Base-by-base conservation (phyloP, 2,888 invertebrate genomes). In the Fragum fragum region DNA sequence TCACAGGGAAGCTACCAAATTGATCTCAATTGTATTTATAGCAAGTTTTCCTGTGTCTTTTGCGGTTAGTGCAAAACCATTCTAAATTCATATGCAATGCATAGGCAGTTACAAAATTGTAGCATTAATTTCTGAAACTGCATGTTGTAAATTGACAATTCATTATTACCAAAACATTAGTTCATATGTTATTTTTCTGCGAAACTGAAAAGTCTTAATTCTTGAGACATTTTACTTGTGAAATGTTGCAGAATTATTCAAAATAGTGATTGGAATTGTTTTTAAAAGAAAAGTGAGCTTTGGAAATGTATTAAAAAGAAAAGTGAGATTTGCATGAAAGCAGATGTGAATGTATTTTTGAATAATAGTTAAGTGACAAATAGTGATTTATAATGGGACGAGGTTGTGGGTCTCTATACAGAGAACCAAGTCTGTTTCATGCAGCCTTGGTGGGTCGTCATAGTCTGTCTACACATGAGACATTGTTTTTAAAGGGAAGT, bases 1-100 rank as follows among this genome's bases (percentile, higher is more conserved):
- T 47, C 47, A 47, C 47, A 47, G n/a, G 47, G 47, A 47, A 47
- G 47, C 47, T 47, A 47, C 47, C 47, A 47, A 47, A 47, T 9
- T 47, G 16, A 18, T 14, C 47, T 47, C 47, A 47, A 47, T 47
- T 47, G 47, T 47, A 47, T 47, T 47, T 47, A 47, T 47, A 47
- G 14, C 47, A 47, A 18, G n/a, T 47, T 18, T 18, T 47, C 3
- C 47, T 47, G 14, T 47, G 14, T 47, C 14, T 18, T 47, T 47
- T 5, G 2, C 7, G n/a, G 47, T n/a, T 47, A 18, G 16, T 47
- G 16, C 47, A 9, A 47, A 47, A 47, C 47, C 2, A n/a, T 14
- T 47, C 7, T n/a, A 47, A 47, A 16, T 47, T 5, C 14, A 47
- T 47, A 18, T 18, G 16, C 14, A 3, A 9, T 14, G 3, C 14